Evolutionary conservation across 2,113 vertebrate species (phyloP), one percentile per base, ranked within the genome.

Genomic region (Barnardius zonarius): DNA sequence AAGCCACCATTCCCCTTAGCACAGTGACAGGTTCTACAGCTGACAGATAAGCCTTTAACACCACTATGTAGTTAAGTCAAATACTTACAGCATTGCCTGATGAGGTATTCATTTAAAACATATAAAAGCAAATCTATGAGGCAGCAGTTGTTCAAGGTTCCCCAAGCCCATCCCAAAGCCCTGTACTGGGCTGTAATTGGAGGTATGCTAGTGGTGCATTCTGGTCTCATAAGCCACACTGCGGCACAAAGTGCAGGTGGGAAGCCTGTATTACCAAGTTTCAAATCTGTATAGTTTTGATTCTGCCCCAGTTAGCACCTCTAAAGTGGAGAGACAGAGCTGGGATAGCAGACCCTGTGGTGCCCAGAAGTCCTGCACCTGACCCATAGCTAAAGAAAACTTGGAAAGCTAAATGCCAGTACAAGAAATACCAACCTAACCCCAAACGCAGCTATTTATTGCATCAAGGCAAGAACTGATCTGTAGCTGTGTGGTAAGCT

Each of bases 161-260:
- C 24, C 20, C 22, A n/a, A 76, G 28, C 66, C 41, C 66, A n/a
- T 33, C 33, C 52, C 62, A 37, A 59, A 67, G 35, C 33, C 33
- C 33, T 51, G 72, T n/a, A 17, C 44, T 44, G 30, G 48, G 20
- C 17, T 72, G 8, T 41, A 92, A 66, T 13, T 74, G 10, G 63
- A 92, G 27, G 25, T 87, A 79, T 14, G 22, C 27, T 54, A 52
- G 20, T 5, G 6, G 43, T 14, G 52, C 19, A n/a, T 43, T 84
- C 54, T 25, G 63, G 80, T 6, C 70, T n/a, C 41, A 51, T 12
- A 62, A 72, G n/a, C n/a, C 55, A 63, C 23, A 27, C 0, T 43
- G 12, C 4, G 74, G 8, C 0, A 0, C 2, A 17, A 11, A 55
- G 19, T 5, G 10, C 9, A 30, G 5, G 9, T 14, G 3, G 27